Evolutionary conservation across 2,113 vertebrate genomes (phyloP).

Genomic region (Chauna torquata): DNA sequence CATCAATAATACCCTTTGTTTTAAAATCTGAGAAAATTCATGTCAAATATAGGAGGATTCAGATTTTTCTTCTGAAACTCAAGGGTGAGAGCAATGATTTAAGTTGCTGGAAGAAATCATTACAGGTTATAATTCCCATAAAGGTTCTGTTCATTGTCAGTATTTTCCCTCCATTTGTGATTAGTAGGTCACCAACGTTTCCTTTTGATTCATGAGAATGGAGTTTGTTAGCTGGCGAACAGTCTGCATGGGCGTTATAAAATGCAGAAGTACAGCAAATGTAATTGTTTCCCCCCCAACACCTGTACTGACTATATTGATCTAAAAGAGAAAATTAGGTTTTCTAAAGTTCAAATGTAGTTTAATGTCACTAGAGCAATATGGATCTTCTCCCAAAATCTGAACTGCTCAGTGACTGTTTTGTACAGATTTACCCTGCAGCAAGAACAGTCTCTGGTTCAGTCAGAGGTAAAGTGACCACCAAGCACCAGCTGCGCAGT

Average conservation of each 20-base stretch:
- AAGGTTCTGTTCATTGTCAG: background rate
- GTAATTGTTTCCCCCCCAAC: background rate
- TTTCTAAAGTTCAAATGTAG: slow-evolving; percentile 55
- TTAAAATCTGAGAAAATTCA: background rate
- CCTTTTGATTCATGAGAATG: background rate
- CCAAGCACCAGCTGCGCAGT: background rate
- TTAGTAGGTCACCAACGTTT: background rate
- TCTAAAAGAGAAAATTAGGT: slow-evolving; percentile 58
- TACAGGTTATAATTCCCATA: background rate
- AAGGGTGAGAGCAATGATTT: background rate
- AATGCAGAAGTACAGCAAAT: background rate
- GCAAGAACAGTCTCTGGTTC: background rate
- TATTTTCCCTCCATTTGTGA: background rate
- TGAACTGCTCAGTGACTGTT: background rate
- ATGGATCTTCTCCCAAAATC: background rate
- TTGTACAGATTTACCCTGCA: background rate
- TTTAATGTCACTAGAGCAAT: slow-evolving; percentile 30
- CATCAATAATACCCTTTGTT: background rate
- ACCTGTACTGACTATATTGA: slow-evolving; percentile 41
- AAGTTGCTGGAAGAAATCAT: background rate
- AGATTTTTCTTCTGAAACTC: no score
- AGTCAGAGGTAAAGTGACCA: background rate
- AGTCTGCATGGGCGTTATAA: background rate
- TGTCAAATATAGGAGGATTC: background rate
- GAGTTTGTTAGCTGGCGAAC: background rate